phyloP scores from a whole-genome alignment of 2,888 invertebrate species.

The Dynastes maya region DNA sequence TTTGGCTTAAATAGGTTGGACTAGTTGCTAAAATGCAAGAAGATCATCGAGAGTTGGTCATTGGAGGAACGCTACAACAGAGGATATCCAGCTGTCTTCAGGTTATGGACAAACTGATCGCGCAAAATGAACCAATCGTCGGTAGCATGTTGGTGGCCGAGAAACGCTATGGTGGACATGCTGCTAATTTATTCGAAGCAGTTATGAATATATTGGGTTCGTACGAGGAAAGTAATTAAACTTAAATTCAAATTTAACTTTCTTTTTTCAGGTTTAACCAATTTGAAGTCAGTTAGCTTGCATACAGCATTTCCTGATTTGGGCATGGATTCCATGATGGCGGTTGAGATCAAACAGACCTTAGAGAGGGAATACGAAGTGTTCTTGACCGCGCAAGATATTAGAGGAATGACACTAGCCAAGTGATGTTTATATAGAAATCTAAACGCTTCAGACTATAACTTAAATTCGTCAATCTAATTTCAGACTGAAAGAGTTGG shows the following conservation, averaged over 20 bases:
- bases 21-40: conserved; percentile 74
- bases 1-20: conserved; percentile 71
- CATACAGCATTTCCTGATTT: conserved; percentile 88
- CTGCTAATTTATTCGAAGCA: conserved; percentile 80
- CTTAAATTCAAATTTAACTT: no score
- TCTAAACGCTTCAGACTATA: neutral
- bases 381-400: conserved; percentile 88
- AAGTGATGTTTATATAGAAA: conserved; percentile 67
- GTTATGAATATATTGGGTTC: conserved; percentile 74
- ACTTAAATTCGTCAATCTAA: neutral
- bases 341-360: conserved; percentile 95
- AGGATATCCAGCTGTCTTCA: conserved; percentile 77
- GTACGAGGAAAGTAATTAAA: neutral
- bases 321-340: conserved; percentile 98
- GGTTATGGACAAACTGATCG: conserved; percentile 80
- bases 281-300: conserved; percentile 80
- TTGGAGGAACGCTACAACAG: conserved; percentile 79
- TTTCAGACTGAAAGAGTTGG: conserved; percentile 72
- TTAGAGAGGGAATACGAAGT: conserved; percentile 92
- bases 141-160: conserved; percentile 87
- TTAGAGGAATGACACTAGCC: conserved; percentile 85
- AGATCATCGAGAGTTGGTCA: conserved; percentile 57
- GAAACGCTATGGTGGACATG: conserved; percentile 78
- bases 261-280: conserved; percentile 73
- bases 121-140: conserved; percentile 76